A percentile compares a stretch with the other conserved stretches of the same genome.
These are phyloP conservation scores for Halesus radiatus DNA, from an alignment of 1,140 invertebrate genomes.

Conservation along the genomic window DNA sequence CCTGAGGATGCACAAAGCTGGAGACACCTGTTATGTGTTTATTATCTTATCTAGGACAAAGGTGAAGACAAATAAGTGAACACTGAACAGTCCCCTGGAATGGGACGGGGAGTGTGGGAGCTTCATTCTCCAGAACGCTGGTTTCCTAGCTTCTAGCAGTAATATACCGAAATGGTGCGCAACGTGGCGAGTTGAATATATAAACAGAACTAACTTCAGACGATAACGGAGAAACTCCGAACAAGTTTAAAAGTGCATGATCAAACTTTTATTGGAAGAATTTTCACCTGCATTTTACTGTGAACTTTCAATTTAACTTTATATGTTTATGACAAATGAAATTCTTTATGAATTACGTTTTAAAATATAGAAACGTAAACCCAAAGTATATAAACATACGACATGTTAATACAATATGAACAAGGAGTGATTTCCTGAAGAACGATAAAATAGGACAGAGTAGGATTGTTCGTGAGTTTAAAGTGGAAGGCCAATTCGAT, in stretches of 20 bases:
- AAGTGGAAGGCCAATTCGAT: neutral
- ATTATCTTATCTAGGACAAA: conserved; percentile 50
- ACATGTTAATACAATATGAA: too few relatives aligned
- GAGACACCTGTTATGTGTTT: conserved; percentile 46
- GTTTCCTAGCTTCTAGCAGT: neutral
- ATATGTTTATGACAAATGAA: too few relatives aligned
- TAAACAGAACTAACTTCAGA: too few relatives aligned
- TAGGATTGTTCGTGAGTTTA: neutral
- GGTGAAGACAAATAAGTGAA: conserved; percentile 31
- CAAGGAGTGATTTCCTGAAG: neutral
- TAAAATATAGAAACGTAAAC: too few relatives aligned
- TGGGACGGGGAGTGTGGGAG: neutral
- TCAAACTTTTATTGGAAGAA: too few relatives aligned
- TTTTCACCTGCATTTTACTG: too few relatives aligned
- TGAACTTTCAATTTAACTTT: too few relatives aligned
- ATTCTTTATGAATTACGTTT: too few relatives aligned
- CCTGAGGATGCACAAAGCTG: conserved; percentile 36
- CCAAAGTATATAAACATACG: too few relatives aligned
- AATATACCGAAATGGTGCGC: neutral
- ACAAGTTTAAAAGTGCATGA: too few relatives aligned
- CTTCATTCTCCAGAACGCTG: neutral
- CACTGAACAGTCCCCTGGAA: neutral
- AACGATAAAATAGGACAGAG: neutral
- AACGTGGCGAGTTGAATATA: neutral
- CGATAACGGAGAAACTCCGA: too few relatives aligned